Evolutionary conservation across 2,888 invertebrate species (phyloP).

Genomic region (Aleiodes alternator): DNA sequence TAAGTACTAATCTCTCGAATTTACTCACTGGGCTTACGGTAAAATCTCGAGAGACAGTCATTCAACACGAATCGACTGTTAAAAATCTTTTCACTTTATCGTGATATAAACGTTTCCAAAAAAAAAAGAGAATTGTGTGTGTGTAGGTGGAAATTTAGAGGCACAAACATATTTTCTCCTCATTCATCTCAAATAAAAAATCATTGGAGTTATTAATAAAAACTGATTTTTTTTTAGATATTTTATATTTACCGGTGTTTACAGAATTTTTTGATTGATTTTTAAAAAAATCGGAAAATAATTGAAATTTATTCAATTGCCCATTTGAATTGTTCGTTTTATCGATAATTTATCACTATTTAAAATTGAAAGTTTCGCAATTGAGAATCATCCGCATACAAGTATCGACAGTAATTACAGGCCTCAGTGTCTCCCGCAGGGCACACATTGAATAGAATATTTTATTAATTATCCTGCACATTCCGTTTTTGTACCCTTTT

Average conservation of each 20-base stretch:
- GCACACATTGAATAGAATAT: slow-evolving; percentile 42
- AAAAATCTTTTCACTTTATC: not conserved
- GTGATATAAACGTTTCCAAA: not conserved
- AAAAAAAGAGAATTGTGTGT: not conserved
- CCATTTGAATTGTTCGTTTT: not conserved
- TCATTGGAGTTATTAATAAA: slow-evolving; percentile 19
- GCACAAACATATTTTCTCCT: slow-evolving; percentile 14
- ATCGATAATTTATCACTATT: slow-evolving; percentile 44
- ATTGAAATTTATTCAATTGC: not conserved
- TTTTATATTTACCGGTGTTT: no score
- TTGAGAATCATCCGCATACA: slow-evolving; percentile 44
- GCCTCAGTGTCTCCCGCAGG: slow-evolving; percentile 45
- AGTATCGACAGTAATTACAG: slow-evolving; percentile 55
- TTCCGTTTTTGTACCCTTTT: slow-evolving; percentile 14
- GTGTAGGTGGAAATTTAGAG: slow-evolving; percentile 7
- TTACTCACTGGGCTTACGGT: no score
- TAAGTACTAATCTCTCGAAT: no score
- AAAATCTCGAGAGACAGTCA: no score
- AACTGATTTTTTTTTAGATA: slow-evolving; percentile 1
- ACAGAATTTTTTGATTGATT: not conserved
- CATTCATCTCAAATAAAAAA: no score
- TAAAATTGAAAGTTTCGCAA: slow-evolving; percentile 52
- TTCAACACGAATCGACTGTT: no score
- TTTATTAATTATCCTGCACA: slow-evolving; percentile 34
- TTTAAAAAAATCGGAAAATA: not conserved